Conservation (phyloP, 2,113 vertebrate species). For the Haliaeetus leucogaster region DNA sequence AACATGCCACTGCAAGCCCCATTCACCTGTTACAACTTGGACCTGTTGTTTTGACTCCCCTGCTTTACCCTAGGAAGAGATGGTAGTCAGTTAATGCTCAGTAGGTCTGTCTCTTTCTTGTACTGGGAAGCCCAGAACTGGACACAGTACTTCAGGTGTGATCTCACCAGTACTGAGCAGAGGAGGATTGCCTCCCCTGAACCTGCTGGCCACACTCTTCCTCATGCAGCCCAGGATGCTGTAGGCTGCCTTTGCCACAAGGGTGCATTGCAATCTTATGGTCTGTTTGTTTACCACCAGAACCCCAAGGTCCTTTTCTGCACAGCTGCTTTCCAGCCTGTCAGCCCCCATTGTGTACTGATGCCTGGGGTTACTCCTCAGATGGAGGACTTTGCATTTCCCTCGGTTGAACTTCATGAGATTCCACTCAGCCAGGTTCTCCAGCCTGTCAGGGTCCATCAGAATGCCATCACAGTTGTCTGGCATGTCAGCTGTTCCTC, state of each 20-base stretch:
- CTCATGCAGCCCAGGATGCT: neutral
- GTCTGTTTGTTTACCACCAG: neutral
- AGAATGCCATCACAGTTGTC: neutral
- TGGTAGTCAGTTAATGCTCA: neutral
- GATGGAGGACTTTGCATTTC: neutral
- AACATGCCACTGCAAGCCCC: neutral
- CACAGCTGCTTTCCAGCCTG: neutral
- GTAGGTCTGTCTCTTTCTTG: neutral
- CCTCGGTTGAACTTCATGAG: neutral
- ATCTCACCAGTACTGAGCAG: neutral
- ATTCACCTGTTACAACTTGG: neutral
- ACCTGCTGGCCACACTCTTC: neutral
- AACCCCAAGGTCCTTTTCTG: neutral
- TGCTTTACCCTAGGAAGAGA: neutral
- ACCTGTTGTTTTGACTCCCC: neutral
- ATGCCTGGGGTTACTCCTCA: neutral
- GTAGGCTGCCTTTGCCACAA: neutral
- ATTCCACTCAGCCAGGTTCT: neutral
- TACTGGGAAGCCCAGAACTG: neutral
- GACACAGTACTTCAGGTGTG: neutral
- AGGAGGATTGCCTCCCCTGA: neutral
- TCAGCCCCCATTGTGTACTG: neutral
- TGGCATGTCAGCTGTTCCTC: neutral
- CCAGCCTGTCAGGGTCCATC: neutral
- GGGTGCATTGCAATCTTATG: neutral